Evolutionary conservation across 1,140 invertebrate species (phyloP).

Genomic region (Kradibia gibbosae): DNA sequence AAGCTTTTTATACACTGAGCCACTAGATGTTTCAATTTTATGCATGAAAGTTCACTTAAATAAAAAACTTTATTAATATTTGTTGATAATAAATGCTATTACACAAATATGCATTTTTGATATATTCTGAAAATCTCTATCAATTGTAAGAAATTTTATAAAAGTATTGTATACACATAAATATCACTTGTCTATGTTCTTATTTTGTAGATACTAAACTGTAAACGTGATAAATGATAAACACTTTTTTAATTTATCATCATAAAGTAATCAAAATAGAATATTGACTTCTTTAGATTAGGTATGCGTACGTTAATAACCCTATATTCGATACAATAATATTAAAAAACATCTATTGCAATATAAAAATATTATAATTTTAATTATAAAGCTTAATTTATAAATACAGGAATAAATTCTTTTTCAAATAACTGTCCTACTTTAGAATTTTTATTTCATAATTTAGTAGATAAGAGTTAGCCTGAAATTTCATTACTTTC

Average conservation of each 20-base stretch:
- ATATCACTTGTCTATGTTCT: background rate
- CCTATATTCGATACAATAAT: background rate
- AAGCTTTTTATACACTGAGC: background rate
- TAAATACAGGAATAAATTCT: no score
- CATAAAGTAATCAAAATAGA: background rate
- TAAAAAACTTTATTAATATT: no score
- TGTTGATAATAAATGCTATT: no score
- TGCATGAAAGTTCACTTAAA: background rate
- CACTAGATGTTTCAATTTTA: background rate
- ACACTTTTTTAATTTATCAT: background rate
- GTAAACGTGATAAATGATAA: background rate
- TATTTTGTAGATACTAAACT: background rate
- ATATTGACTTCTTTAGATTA: background rate
- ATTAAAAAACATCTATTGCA: no score
- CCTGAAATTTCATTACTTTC: background rate
- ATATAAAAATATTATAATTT: no score
- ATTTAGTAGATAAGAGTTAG: background rate
- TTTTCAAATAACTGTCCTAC: no score
- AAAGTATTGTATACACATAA: no score
- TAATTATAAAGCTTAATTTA: no score
- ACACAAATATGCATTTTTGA: no score
- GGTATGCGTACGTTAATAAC: background rate
- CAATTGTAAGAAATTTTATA: no score
- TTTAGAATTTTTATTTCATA: no score
- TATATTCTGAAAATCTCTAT: no score